Percentiles rank a stretch among this genome's conserved stretches.
Evolutionary conservation across 2,888 invertebrate species (phyloP).

Genomic region (Aleiodes testaceus): DNA sequence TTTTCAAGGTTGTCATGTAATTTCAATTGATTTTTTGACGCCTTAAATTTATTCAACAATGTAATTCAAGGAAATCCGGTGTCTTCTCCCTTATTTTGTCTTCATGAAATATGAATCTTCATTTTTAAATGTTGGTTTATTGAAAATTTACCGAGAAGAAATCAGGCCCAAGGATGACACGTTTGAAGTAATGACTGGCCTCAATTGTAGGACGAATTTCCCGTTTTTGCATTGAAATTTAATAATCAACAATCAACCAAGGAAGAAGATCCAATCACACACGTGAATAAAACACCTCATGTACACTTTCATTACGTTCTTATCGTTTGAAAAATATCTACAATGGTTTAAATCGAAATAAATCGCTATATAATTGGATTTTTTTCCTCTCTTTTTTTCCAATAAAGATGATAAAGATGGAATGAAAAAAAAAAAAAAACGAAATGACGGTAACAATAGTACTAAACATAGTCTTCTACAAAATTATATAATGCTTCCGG

Average conservation of each 20-base stretch:
- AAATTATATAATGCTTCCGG: neutral
- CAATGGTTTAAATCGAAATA: slow-evolving; percentile 34
- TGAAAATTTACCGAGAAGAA: slow-evolving; percentile 9
- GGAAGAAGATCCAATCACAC: slow-evolving; percentile 15
- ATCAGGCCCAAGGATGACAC: slow-evolving; percentile 32
- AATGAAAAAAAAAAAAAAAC: slow-evolving; percentile 1
- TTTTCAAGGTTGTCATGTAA: neutral
- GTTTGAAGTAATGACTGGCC: slow-evolving; percentile 14
- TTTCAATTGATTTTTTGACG: slow-evolving; percentile 25
- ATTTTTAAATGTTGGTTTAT: neutral
- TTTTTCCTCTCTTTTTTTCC: too few species aligned
- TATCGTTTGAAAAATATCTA: slow-evolving; percentile 49
- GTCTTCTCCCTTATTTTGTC: slow-evolving; percentile 5
- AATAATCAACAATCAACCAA: slow-evolving; percentile 38
- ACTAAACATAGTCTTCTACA: neutral
- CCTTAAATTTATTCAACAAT: slow-evolving; percentile 9
- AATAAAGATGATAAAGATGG: neutral
- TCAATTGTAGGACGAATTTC: slow-evolving; percentile 16
- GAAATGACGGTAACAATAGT: neutral
- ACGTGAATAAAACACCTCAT: slow-evolving; percentile 30
- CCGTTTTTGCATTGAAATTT: slow-evolving; percentile 26
- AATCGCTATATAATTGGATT: too few species aligned
- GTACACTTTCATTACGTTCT: slow-evolving; percentile 50
- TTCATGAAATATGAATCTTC: neutral
- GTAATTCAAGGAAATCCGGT: neutral